Base-by-base conservation (phyloP, 23 tunicate genomes). In the Clavelina lepadiformis region DNA sequence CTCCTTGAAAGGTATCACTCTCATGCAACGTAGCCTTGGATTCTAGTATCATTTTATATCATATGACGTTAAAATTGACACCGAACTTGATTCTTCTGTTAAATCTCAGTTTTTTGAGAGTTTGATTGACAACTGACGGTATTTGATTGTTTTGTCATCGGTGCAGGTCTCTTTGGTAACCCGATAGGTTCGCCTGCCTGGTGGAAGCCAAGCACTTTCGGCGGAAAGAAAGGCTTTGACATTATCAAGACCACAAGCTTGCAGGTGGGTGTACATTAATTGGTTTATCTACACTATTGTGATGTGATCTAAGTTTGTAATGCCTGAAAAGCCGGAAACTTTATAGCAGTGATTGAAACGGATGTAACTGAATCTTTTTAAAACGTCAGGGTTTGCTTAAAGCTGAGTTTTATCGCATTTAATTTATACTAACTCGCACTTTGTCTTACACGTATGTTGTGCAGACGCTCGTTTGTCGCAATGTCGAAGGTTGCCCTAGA, bases 171-270 rank as follows among this genome's bases (percentile, higher is more conserved):
- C 2, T 75, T 53, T 47, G 77, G 76, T 0, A 83, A 75, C 46
- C 91, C 91, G 3, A 47, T 83, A 22, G 71, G 82, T 5, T 83
- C 91, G 7, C 91, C 91, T 6, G 57, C 54, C 3, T 83, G 91
- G 91, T 83, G 91, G 91, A 83, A 75, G 60, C 82, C 91, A n/a
- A 72, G 71, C 61, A 83, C 91, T n/a, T 83, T 83, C 28, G 91
- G 91, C 37, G 91, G 91, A 33, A 72, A 75, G 15, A 71, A 19
- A 29, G 82, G 76, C 1, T 57, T 83, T 38, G 25, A 75, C 52
- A 75, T 83, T 31, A 58, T 68, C 3, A 75, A 83, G 50, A 38
- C 68, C 44, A 44, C 81, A 49, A 73, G 57, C 8, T 46, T 83
- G 22, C 56, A 74, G 62, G 80, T 63, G 47, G 20, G 25, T 18